These are phyloP conservation scores for Nyctibius grandis DNA, from an alignment of 2,797 vertebrate genomes.

Conservation along the genomic window DNA sequence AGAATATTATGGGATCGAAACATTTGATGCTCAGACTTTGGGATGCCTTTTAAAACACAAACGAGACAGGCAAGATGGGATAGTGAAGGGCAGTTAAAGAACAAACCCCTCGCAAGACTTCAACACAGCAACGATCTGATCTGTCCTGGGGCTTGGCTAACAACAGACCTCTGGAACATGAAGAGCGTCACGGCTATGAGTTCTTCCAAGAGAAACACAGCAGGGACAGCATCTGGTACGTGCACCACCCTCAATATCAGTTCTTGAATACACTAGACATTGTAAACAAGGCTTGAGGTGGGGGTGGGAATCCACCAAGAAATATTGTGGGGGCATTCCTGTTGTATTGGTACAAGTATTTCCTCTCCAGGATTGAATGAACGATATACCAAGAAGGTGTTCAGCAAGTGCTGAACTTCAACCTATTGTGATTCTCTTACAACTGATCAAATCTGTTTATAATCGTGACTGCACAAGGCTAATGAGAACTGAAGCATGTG, in stretches of 20 bases:
- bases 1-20: background rate
- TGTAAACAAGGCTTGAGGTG: background rate
- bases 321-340: background rate
- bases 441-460: background rate
- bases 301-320: background rate
- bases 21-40: background rate
- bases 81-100: background rate
- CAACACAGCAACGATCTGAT: background rate
- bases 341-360: background rate
- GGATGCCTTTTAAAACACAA: background rate
- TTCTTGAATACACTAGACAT: background rate
- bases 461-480: background rate
- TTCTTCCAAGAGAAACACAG: background rate
- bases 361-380: background rate
- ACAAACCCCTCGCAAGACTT: background rate
- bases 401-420: background rate
- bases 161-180: background rate
- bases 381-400: background rate
- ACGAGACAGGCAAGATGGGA: background rate
- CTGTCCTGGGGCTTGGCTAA: background rate
- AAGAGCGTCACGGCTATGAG: background rate
- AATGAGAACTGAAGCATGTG: constrained; percentile 20
- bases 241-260: background rate
- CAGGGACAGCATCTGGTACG: background rate
- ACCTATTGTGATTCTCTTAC: background rate